Conservation (phyloP, 2,113 vertebrate genomes). For the Cnemophilus loriae region DNA sequence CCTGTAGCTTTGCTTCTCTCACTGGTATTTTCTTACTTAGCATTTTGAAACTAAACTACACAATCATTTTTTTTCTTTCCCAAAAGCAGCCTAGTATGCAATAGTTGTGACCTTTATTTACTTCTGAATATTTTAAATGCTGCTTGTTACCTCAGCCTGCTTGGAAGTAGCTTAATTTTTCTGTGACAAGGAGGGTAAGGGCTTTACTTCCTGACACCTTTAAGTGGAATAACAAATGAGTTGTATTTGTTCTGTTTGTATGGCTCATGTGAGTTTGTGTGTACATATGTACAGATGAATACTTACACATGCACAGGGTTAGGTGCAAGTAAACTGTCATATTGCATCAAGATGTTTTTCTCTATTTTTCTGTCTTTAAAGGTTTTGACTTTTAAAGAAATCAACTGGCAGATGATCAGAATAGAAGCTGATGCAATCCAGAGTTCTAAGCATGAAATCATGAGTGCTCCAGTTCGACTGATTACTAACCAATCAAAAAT, state of each 20-base stretch:
- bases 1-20: not conserved
- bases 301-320: not conserved
- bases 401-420: conserved; percentile 99
- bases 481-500: conserved; percentile 99
- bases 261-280: not conserved
- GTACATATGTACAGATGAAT: not conserved
- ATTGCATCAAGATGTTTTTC: not conserved
- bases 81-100: not conserved
- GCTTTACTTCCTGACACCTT: not conserved
- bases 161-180: not conserved
- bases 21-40: not conserved
- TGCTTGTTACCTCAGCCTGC: not conserved
- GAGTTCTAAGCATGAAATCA: conserved; percentile 90
- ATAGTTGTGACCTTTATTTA: not conserved
- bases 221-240: not conserved
- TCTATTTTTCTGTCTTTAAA: conserved; percentile 62
- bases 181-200: not conserved
- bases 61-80: not conserved
- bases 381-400: conserved; percentile 98
- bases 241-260: not conserved
- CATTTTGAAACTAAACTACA: not conserved
- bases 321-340: not conserved
- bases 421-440: conserved; percentile 98
- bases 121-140: not conserved
- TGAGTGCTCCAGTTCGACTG: conserved; percentile 94